These are phyloP conservation scores for Cotesia vestalis DNA, from an alignment of 1,140 invertebrate species.

Conservation along the genomic window DNA sequence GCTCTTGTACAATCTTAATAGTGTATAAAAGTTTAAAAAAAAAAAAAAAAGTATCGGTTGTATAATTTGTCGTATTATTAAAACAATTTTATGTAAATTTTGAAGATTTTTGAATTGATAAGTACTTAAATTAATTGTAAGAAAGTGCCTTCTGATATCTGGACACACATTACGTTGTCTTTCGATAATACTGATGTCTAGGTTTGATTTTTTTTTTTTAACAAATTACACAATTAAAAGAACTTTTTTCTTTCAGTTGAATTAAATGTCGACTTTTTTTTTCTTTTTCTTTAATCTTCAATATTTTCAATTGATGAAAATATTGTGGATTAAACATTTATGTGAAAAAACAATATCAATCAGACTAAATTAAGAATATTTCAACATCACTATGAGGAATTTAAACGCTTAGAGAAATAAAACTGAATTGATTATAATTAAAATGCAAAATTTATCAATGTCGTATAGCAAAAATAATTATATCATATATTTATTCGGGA, in stretches of 20 bases:
- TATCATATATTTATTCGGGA: neutral
- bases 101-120: neutral
- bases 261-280: too few species aligned
- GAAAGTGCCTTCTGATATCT: conserved; percentile 34
- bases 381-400: too few species aligned
- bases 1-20: conserved; percentile 6
- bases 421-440: too few species aligned
- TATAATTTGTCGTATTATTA: neutral
- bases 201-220: conserved; percentile 8
- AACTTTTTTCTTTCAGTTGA: too few species aligned
- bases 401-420: too few species aligned
- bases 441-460: too few species aligned
- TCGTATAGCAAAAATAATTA: neutral
- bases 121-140: conserved; percentile 34
- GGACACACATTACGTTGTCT: conserved; percentile 1
- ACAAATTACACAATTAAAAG: neutral
- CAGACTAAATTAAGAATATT: too few species aligned
- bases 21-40: neutral
- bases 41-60: conserved; percentile 9
- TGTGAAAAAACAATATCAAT: too few species aligned
- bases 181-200: neutral
- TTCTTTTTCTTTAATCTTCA: too few species aligned
- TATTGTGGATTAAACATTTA: too few species aligned
- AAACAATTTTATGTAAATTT: conserved; percentile 15
- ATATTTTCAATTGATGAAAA: too few species aligned